Base-by-base conservation (phyloP, 2,888 invertebrate species). In the Coelinius sp. region DNA sequence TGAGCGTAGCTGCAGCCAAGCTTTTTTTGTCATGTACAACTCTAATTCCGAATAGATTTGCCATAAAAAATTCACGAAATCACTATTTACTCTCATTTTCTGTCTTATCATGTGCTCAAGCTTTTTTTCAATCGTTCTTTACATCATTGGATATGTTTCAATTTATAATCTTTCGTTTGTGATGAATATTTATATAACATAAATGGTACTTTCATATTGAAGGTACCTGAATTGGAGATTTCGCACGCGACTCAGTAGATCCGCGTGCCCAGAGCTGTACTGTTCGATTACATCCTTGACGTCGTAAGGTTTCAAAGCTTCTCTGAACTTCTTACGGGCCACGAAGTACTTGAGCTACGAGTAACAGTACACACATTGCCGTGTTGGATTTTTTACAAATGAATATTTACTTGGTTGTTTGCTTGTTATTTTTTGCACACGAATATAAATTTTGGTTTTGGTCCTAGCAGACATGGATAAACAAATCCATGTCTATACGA, bases 221-320 rank as follows among this genome's bases (percentile, higher is more conserved):
- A 75, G 75, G 80, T 91, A 92, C 92, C 95, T 94, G 91, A 92
- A 92, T 89, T 96, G 95, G 83, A 96, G 91, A 90, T 92, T 94
- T 91, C 95, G 95, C 88, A 95, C 94, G 89, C 96, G 90, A 88
- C 94, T 94, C 86, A 96, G 92, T 88, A 96, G 93, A 89, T 96
- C 96, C 79, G 95, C 94, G 89, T 95, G 95, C 86, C 93, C 93
- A 82, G 95, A 94, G 75, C 95, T 95, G 90, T 95, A 96, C 89
- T 96, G 96, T 89, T 96, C 96, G 89, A 96, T 96, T 88, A 96
- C 96, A 90, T 96, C 96, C 91, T 96, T 96, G 86, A 96, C 96
- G 90, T 96, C 96, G 90, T 96, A 96, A 79, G 96, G 96, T 90
- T 95, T 94, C 89, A 96, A 91, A 84, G 95, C 95, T 90, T 96